These are phyloP conservation scores for Atopsyche davidsoni DNA, from an alignment of 1,140 invertebrate genomes.

Conservation along the genomic window DNA sequence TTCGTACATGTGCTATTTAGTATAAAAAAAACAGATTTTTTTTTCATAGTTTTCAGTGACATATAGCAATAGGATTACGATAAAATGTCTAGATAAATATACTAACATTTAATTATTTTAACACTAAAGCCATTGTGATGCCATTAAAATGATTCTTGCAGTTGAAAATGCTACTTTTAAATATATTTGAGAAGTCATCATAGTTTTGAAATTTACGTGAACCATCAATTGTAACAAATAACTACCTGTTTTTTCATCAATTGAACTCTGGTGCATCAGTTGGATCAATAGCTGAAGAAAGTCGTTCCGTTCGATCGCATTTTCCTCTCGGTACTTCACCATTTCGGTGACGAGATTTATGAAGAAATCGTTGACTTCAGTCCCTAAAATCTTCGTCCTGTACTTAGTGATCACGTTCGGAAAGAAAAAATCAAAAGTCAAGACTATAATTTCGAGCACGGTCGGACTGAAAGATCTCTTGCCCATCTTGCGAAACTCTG, in stretches of 20 bases:
- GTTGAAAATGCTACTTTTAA: too few species aligned
- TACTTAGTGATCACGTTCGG: conserved; percentile 5
- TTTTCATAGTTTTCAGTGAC: too few species aligned
- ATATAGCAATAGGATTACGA: too few species aligned
- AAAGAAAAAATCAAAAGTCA: conserved; percentile 9
- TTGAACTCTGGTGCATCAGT: conserved; percentile 45
- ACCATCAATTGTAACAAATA: not conserved
- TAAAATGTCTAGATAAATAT: too few species aligned
- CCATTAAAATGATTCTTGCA: too few species aligned
- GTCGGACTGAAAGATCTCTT: conserved; percentile 33
- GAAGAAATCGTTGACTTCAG: conserved; percentile 42
- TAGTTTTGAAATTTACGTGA: too few species aligned
- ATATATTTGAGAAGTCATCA: too few species aligned
- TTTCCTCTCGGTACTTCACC: conserved; percentile 45
- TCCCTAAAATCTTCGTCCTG: conserved; percentile 4
- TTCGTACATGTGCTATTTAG: too few species aligned
- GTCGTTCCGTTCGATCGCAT: conserved; percentile 48
- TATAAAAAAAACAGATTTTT: too few species aligned
- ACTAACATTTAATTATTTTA: too few species aligned
- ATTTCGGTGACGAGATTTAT: conserved; percentile 49
- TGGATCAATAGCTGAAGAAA: conserved; percentile 57
- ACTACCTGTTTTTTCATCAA: conserved; percentile 33
- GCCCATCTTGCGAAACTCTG: conserved; percentile 49
- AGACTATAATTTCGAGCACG: conserved; percentile 1
- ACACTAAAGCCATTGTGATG: too few species aligned